These are phyloP conservation scores for Polyodon spathula DNA, from an alignment of 2,113 vertebrate species.

Conservation along the genomic window DNA sequence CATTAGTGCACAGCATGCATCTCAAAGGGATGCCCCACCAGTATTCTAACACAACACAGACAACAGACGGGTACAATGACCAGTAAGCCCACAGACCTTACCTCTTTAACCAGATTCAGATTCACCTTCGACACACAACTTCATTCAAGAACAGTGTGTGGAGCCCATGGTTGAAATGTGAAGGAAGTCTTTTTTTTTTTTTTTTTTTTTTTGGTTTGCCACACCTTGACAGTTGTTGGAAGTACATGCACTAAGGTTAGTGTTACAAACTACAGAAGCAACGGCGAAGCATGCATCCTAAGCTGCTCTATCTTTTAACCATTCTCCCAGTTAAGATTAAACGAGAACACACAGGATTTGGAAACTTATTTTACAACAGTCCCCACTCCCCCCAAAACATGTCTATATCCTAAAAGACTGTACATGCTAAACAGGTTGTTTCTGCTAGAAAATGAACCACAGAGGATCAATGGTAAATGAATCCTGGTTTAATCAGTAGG, in stretches of 20 bases:
- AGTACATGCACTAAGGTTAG: slow-evolving; percentile 7
- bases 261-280: background rate
- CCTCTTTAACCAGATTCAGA: slow-evolving; percentile 4
- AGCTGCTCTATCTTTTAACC: too few relatives aligned
- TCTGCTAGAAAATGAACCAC: background rate
- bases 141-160: too few relatives aligned
- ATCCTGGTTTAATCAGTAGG: slow-evolving; percentile 3
- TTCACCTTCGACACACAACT: background rate
- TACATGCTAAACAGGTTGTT: background rate
- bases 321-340: too few relatives aligned
- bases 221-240: slow-evolving; percentile 4
- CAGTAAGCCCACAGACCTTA: slow-evolving; percentile 2
- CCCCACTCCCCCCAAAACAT: too few relatives aligned
- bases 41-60: slow-evolving; percentile 25
- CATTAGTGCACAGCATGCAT: background rate
- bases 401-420: background rate
- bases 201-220: slow-evolving; percentile 5
- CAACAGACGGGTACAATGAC: background rate
- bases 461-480: slow-evolving; percentile 9
- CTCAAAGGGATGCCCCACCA: background rate
- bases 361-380: too few relatives aligned
- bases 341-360: too few relatives aligned
- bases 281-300: too few relatives aligned
- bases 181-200: background rate
- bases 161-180: slow-evolving; percentile 6